Percentiles rank a stretch among this genome's conserved stretches.
These are phyloP conservation scores for Lymantria monacha DNA, from an alignment of 2,888 invertebrate genomes.

Conservation along the genomic window DNA sequence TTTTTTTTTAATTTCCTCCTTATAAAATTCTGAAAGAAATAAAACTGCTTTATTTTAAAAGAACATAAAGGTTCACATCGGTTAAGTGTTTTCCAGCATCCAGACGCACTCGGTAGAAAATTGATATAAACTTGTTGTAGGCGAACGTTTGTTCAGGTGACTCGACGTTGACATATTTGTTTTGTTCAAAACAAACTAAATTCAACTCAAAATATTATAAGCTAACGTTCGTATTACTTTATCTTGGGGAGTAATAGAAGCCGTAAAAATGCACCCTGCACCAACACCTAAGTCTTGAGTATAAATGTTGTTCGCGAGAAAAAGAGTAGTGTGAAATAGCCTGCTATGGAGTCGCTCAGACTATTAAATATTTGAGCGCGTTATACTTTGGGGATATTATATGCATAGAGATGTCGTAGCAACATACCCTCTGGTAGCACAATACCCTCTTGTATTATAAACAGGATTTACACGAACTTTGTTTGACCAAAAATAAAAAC, in stretches of 20 bases:
- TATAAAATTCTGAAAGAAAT: conserved; percentile 19
- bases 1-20: conserved; percentile 27
- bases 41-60: conserved; percentile 40
- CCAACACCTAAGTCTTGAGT: conserved; percentile 50
- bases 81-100: conserved; percentile 70
- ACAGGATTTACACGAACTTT: conserved; percentile 11
- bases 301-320: conserved; percentile 64
- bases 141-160: conserved; percentile 68
- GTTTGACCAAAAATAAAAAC: conserved; percentile 11
- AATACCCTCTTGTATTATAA: conserved; percentile 25
- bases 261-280: conserved; percentile 66
- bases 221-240: conserved; percentile 40
- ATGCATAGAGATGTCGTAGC: conserved; percentile 20
- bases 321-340: conserved; percentile 62
- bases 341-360: conserved; percentile 39
- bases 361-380: conserved; percentile 56
- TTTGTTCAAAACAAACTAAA: conserved; percentile 37
- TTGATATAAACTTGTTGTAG: conserved; percentile 79
- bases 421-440: too few relatives aligned
- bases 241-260: conserved; percentile 44
- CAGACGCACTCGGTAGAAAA: conserved; percentile 78
- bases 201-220: conserved; percentile 31
- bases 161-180: conserved; percentile 67
- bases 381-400: conserved; percentile 37
- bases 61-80: conserved; percentile 52